Evolutionary conservation across 1,140 invertebrate species (phyloP), one percentile per base, ranked within the genome.

Genomic region (Drosophila miranda): DNA sequence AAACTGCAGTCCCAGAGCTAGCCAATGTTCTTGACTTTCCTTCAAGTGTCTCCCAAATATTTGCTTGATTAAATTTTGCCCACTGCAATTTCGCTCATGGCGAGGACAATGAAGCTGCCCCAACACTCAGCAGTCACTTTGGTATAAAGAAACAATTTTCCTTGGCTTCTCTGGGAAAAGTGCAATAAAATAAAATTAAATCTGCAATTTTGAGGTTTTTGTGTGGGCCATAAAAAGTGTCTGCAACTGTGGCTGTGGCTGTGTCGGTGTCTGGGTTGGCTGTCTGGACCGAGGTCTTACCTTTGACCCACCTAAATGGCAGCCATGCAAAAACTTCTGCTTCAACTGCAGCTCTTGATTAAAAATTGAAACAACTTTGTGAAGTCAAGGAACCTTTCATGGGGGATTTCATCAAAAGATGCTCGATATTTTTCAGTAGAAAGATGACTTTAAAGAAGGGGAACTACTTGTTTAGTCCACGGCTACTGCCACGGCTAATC

Each of bases 151-250:
- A 87, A 87, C 82, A 87, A 87, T 87, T 87, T 87, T 59, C 83
- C 11, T 42, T 66, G 59, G 48, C 69, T 63, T 7, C 57, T 38
- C 1, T 49, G 43, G 44, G 57, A 52, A 46, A 73, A 62, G 61
- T 81, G 82, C 81, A 86, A 86, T 86, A 81, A 87, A 87, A 87
- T 87, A 88, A 87, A 87, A 87, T 87, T 78, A 87, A 87, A 87
- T 87, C 83, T 88, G 82, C 83, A 88, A 87, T 87, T 87, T 87
- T 88, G 78, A 82, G 83, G 78, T 87, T 78, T 70, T 58, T 75
- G 51, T 78, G 46, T 69, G 13, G 54, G 68, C 69, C 83, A 82
- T 88, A 87, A 87, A 86, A 87, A 88, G 83, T 72, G 82, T 87
- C 82, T 87, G 82, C 71, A 82, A 72, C 71, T 75, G 60, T 28